These are phyloP conservation scores for Pleuronectes platessa DNA, from an alignment of 2,113 vertebrate genomes.

Conservation along the genomic window DNA sequence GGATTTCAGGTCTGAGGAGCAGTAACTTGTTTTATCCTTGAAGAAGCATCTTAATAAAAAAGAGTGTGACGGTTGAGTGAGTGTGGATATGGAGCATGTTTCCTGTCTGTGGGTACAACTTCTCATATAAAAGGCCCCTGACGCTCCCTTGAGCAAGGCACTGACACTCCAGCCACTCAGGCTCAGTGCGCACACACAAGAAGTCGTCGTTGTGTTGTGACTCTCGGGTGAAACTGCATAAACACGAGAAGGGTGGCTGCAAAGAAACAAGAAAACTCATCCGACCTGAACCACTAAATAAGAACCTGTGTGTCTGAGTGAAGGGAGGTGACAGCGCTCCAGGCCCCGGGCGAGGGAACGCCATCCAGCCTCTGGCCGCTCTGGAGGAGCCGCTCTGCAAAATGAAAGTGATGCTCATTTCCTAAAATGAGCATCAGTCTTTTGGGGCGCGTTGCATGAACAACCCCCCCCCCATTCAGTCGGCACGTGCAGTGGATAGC, in stretches of 20 bases:
- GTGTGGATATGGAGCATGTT: no score
- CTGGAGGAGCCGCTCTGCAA: background rate
- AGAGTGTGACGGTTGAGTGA: no score
- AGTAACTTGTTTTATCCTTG: no score
- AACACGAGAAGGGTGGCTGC: constrained; percentile 3
- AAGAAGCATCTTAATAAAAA: no score
- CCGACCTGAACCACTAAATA: constrained; percentile 1
- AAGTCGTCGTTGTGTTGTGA: background rate
- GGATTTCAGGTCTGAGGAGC: background rate
- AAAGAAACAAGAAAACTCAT: constrained; percentile 8
- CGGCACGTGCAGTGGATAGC: constrained; percentile 47
- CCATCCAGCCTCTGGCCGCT: constrained; percentile 11
- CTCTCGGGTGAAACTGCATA: constrained; percentile 18
- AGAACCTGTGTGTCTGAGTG: background rate
- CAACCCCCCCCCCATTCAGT: constrained; percentile 27
- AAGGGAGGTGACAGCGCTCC: background rate
- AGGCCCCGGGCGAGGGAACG: background rate
- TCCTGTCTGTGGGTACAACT: no score
- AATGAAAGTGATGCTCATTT: constrained; percentile 58
- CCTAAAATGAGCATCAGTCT: constrained; percentile 30
- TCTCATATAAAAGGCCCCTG: no score
- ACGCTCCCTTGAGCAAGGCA: background rate
- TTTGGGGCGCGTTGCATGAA: background rate
- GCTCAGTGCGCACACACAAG: background rate
- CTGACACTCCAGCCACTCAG: background rate